phyloP scores from a whole-genome alignment of 2,797 vertebrate genomes.

The Chrysocyon brachyurus region DNA sequence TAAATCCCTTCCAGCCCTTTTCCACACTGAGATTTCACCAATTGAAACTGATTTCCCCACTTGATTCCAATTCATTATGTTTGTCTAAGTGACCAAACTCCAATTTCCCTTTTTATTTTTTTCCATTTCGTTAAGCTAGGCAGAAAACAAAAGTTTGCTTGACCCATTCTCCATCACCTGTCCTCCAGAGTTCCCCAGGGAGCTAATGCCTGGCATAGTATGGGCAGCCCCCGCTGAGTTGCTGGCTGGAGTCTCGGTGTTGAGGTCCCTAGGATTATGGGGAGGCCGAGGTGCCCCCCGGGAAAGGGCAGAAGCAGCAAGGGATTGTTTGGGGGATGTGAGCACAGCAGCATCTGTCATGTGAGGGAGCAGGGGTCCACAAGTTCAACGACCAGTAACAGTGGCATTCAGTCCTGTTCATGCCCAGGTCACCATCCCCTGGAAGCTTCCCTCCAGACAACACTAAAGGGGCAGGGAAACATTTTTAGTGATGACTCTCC shows the following conservation, averaged over 20 bases:
- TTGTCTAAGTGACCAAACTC: not conserved
- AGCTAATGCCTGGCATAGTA: fast-evolving
- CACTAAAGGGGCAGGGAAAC: not conserved
- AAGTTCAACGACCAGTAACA: not conserved
- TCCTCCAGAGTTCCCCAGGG: not conserved
- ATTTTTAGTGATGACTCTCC: not conserved
- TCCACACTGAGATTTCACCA: not conserved
- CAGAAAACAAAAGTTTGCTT: not conserved
- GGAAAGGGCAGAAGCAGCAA: not conserved
- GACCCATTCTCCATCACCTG: not conserved
- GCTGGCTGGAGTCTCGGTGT: not conserved
- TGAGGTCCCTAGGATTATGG: not conserved
- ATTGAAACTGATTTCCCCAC: not conserved
- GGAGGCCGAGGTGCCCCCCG: not conserved
- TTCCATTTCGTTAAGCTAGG: not conserved
- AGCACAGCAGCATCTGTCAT: not conserved
- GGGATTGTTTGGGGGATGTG: not conserved
- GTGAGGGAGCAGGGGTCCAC: not conserved
- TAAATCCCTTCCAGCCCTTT: not conserved
- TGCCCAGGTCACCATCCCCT: not conserved
- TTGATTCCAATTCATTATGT: not conserved
- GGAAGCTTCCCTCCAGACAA: not conserved
- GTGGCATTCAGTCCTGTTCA: not conserved
- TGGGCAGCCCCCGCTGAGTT: not conserved
- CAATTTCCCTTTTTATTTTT: not conserved